These are phyloP conservation scores for Saturnia pavonia DNA, from an alignment of 2,888 invertebrate genomes.

Conservation along the genomic window DNA sequence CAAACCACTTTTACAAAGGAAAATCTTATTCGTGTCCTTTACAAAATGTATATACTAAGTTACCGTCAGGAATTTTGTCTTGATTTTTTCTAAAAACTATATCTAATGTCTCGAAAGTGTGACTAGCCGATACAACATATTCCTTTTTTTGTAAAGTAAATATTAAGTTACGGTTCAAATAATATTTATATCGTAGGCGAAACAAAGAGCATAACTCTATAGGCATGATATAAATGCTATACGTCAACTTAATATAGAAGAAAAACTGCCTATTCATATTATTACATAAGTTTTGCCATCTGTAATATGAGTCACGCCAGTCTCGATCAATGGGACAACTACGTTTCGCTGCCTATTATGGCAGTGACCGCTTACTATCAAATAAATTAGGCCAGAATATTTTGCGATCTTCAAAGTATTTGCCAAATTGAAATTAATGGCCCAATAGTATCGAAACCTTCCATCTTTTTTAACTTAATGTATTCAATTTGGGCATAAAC, in stretches of 20 bases:
- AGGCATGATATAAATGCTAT: no score
- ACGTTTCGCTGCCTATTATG: neutral
- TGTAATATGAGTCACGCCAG: neutral
- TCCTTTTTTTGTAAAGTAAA: neutral
- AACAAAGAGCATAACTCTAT: no score
- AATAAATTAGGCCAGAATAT: neutral
- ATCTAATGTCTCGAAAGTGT: no score
- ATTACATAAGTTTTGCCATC: neutral
- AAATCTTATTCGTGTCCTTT: no score
- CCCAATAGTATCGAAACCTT: slow-evolving; percentile 15
- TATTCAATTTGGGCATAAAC: slow-evolving; percentile 37
- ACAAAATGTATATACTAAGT: no score
- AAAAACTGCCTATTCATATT: neutral
- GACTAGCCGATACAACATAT: no score
- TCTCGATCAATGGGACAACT: neutral
- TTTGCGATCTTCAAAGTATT: neutral
- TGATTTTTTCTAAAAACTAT: no score
- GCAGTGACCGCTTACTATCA: slow-evolving; percentile 12
- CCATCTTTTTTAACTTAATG: slow-evolving; percentile 21
- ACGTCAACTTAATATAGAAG: neutral
- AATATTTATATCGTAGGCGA: no score
- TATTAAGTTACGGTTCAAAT: neutral
- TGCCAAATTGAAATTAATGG: slow-evolving; percentile 23
- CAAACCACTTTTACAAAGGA: no score
- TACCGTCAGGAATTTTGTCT: no score